phyloP scores from a whole-genome alignment of 2,888 invertebrate genomes.

The Eilema griseolum region DNA sequence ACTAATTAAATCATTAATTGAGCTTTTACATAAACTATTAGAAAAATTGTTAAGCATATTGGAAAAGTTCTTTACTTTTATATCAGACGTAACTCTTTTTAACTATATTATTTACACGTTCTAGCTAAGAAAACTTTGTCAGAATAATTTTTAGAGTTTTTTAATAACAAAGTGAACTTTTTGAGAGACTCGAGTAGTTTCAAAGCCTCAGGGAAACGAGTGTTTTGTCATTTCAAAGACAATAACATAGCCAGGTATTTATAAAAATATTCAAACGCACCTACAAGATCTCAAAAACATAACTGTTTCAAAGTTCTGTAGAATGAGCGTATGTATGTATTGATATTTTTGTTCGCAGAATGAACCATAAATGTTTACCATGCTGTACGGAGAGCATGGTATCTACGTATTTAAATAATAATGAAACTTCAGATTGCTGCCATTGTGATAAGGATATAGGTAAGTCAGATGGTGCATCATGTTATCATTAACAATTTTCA shows the following conservation, averaged over 20 bases:
- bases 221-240: background rate
- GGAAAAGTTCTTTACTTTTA: background rate
- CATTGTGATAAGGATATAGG: constrained; percentile 91
- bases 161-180: background rate
- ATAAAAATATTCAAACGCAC: background rate
- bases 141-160: background rate
- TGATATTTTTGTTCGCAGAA: constrained; percentile 69
- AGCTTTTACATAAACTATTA: background rate
- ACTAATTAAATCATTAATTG: background rate
- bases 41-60: background rate
- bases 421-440: constrained; percentile 86
- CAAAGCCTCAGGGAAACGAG: background rate
- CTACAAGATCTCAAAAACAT: background rate
- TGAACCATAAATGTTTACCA: constrained; percentile 92
- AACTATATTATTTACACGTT: background rate
- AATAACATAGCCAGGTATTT: background rate
- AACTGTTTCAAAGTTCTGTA: background rate
- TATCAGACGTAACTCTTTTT: background rate
- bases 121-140: background rate
- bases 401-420: constrained; percentile 66
- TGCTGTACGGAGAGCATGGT: constrained; percentile 89
- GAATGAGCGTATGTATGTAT: background rate
- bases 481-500: too few species aligned
- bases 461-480: constrained; percentile 59
- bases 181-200: background rate